Evolutionary conservation across 35 echinoderm and acorn worm genomes (phyloP).

Genomic region (Antedon bifida): DNA sequence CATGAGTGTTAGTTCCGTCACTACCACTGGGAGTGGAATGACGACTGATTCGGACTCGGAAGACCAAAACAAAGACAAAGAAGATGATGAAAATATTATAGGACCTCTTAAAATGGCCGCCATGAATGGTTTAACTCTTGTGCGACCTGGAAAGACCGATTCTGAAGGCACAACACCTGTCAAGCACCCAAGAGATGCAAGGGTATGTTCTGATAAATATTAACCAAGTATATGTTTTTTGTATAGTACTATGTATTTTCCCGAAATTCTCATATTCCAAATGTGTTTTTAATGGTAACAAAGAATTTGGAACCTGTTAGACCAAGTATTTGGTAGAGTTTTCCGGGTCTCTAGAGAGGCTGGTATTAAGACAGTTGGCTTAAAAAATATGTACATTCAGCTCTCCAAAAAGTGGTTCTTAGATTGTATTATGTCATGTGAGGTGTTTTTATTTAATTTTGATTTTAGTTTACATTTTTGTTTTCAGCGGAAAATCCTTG

Average conservation of each 20-base stretch:
- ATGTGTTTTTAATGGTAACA: too few species aligned
- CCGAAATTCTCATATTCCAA: too few species aligned
- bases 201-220: too few species aligned
- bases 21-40: neutral
- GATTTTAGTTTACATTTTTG: neutral
- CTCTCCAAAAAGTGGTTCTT: too few species aligned
- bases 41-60: neutral
- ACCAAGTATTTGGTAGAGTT: too few species aligned
- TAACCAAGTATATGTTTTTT: conserved; percentile 14
- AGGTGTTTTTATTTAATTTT: too few species aligned
- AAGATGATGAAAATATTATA: conserved; percentile 2
- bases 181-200: conserved; percentile 84
- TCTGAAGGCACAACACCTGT: conserved; percentile 34
- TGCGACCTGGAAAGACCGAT: conserved; percentile 46
- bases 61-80: neutral
- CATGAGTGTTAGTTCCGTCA: neutral
- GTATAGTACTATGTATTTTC: too few species aligned
- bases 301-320: too few species aligned
- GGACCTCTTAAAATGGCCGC: conserved; percentile 93
- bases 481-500: conserved; percentile 75
- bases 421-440: too few species aligned
- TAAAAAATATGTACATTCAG: too few species aligned
- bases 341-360: too few species aligned
- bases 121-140: conserved; percentile 85
- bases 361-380: too few species aligned